Conservation (phyloP, 2,113 vertebrate genomes). For the Xenopus borealis region DNA sequence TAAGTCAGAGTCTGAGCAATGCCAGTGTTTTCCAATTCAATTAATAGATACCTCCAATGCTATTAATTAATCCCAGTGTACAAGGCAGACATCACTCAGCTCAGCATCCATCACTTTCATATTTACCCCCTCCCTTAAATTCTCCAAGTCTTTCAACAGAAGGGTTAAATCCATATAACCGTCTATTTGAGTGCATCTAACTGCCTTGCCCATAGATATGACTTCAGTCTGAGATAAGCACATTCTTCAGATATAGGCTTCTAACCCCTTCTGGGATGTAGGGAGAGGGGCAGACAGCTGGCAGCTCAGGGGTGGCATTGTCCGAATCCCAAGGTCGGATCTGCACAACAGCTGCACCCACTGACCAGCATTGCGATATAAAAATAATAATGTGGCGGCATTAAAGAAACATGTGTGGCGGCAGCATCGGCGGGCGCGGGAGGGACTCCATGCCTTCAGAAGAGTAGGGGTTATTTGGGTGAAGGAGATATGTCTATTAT, state of each 20-base stretch:
- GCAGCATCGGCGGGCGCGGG: neutral
- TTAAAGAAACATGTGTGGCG: neutral
- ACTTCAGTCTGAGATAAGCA: neutral
- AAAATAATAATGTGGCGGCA: conserved; percentile 33
- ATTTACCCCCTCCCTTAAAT: no score
- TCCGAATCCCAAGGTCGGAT: conserved; percentile 29
- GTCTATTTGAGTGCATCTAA: neutral
- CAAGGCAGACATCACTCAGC: no score
- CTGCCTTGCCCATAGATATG: neutral
- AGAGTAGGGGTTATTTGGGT: conserved; percentile 22
- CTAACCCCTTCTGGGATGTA: neutral
- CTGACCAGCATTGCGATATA: conserved; percentile 9
- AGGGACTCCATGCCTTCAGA: neutral
- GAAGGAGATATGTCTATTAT: conserved; percentile 13
- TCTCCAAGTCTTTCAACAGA: no score
- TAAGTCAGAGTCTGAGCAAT: no score
- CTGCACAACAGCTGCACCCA: conserved; percentile 32
- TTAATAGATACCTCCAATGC: no score
- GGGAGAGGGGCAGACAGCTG: conserved; percentile 14
- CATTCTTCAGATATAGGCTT: neutral
- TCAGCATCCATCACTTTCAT: no score
- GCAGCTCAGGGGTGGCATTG: conserved; percentile 4
- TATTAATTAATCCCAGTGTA: no score
- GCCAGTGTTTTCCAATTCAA: no score
- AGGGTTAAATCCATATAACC: no score